These are phyloP conservation scores for Oscheius sp. DNA, from an alignment of 2,888 invertebrate genomes.

Conservation along the genomic window DNA sequence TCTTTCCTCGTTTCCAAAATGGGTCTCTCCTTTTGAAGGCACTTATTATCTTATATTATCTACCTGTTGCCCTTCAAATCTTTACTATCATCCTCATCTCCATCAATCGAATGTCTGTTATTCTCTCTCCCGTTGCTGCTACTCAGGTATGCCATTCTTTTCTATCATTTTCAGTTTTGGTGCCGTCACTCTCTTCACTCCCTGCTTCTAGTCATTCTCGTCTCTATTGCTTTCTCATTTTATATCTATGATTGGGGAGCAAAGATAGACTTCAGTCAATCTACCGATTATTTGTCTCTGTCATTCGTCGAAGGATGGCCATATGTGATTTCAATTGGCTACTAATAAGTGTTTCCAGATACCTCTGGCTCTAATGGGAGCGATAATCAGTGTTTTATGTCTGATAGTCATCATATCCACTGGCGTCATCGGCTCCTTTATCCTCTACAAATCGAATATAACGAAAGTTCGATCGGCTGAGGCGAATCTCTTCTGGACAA, in stretches of 20 bases:
- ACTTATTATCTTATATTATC: not conserved
- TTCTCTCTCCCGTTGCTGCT: constrained; percentile 1
- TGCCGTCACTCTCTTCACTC: not conserved
- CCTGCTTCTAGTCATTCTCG: not conserved
- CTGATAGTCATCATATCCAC: not conserved
- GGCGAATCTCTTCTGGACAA: constrained; percentile 21
- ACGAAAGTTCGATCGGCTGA: not conserved
- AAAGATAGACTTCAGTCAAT: too few relatives aligned
- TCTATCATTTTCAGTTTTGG: constrained; percentile 5
- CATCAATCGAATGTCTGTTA: constrained; percentile 7
- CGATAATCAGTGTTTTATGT: constrained; percentile 3
- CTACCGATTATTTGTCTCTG: too few relatives aligned
- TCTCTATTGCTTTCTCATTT: not conserved
- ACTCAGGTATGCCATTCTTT: not conserved
- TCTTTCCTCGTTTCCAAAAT: not conserved
- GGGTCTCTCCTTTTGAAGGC: constrained; percentile 1
- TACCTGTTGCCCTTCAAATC: not conserved
- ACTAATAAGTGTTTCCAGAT: too few relatives aligned
- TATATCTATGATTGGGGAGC: constrained; percentile 15
- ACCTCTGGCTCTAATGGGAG: not conserved
- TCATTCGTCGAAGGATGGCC: constrained; percentile 17
- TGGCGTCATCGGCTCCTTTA: not conserved
- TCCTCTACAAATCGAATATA: not conserved
- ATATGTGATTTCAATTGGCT: constrained; percentile 10
- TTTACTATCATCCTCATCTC: constrained; percentile 8